phyloP scores from a whole-genome alignment of 2,113 vertebrate genomes.

The Paedocypris sp. region DNA sequence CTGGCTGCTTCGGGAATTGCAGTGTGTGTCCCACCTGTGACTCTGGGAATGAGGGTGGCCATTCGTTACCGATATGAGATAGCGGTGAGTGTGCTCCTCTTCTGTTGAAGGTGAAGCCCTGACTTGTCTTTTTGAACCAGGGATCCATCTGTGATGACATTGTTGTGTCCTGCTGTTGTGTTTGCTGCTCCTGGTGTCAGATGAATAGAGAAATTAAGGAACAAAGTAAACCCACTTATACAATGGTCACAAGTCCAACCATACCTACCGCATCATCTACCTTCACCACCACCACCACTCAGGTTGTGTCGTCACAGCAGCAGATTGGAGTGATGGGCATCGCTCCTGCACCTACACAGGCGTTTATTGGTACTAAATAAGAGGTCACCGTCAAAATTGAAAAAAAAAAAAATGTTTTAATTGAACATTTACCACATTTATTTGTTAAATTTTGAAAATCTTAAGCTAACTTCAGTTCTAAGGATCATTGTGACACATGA shows the following conservation, averaged over 20 bases:
- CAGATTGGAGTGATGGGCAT: background rate
- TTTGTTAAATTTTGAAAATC: too few relatives aligned
- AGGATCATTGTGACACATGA: too few relatives aligned
- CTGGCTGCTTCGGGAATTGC: background rate
- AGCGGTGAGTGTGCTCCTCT: constrained; percentile 4
- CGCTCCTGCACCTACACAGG: background rate
- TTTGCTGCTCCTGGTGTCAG: constrained; percentile 29
- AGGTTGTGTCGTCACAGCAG: background rate
- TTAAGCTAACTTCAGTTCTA: too few relatives aligned
- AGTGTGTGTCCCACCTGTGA: constrained; percentile 17
- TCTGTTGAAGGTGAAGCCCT: background rate
- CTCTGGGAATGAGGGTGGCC: constrained; percentile 26
- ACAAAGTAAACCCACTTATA: background rate
- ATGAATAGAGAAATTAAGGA: constrained; percentile 24
- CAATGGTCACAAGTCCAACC: background rate
- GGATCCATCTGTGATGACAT: constrained; percentile 27
- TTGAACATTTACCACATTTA: too few relatives aligned
- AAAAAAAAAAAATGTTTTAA: too few relatives aligned
- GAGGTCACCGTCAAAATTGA: background rate
- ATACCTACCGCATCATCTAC: background rate
- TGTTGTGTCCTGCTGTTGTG: constrained; percentile 18
- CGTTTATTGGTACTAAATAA: background rate
- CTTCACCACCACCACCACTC: background rate
- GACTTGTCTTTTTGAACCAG: background rate
- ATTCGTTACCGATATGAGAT: constrained; percentile 24